phyloP scores from a whole-genome alignment of 2,113 vertebrate species.

The Sporophila hypoxantha region DNA sequence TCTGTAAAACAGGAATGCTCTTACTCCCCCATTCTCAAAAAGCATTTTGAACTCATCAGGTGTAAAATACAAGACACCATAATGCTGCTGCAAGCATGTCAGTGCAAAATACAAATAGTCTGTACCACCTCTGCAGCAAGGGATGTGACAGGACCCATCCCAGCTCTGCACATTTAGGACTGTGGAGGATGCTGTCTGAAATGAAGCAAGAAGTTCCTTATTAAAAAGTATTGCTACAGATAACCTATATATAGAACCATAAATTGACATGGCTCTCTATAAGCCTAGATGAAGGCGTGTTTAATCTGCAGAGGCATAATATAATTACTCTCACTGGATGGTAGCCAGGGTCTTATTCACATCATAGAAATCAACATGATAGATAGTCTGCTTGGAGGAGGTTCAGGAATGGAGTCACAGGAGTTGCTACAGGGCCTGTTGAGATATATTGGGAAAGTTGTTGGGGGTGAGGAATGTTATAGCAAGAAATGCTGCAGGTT shows the following conservation, averaged over 20 bases:
- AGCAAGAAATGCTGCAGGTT: conserved; percentile 49
- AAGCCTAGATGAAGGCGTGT: conserved; percentile 29
- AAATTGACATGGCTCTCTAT: conserved; percentile 31
- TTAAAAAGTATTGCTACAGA: conserved; percentile 49
- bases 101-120: background rate
- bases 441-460: conserved; percentile 53
- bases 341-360: conserved; percentile 51
- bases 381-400: conserved; percentile 57
- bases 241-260: conserved; percentile 44
- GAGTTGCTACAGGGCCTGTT: conserved; percentile 57
- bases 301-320: conserved; percentile 52
- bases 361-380: conserved; percentile 50
- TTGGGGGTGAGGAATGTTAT: conserved; percentile 45
- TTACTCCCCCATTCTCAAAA: background rate
- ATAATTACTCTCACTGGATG: conserved; percentile 49
- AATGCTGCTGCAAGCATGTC: background rate
- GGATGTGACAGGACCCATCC: background rate
- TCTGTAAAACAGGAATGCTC: background rate
- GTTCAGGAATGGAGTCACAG: conserved; percentile 59
- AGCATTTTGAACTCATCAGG: background rate
- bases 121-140: background rate
- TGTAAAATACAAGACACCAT: background rate
- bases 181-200: background rate
- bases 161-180: background rate
- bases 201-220: conserved; percentile 9